A percentile compares a stretch with the other conserved stretches of the same genome.
Conservation (phyloP, 2,888 invertebrate genomes). For the Anthrax anthrax region DNA sequence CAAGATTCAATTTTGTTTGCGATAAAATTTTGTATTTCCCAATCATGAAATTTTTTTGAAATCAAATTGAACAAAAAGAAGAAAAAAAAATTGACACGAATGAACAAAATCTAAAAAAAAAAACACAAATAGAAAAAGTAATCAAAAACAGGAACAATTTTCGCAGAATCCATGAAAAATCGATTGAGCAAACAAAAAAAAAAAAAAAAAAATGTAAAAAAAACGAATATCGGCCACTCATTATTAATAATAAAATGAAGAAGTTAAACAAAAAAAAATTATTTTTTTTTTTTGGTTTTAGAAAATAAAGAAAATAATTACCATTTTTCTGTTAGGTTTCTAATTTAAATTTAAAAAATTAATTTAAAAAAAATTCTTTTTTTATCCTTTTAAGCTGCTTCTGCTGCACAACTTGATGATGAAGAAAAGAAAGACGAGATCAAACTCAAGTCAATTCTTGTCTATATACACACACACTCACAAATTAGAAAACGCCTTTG, state of each 20-base stretch:
- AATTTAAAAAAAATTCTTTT: not conserved
- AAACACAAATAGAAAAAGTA: too few species aligned
- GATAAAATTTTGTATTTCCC: too few species aligned
- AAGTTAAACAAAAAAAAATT: not conserved
- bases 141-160: too few species aligned
- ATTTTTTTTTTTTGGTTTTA: not conserved
- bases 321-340: not conserved
- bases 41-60: too few species aligned
- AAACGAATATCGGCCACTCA: too few species aligned
- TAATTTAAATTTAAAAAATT: not conserved
- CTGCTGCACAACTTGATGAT: not conserved
- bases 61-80: too few species aligned
- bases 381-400: not conserved
- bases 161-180: too few species aligned
- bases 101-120: too few species aligned
- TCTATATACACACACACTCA: not conserved
- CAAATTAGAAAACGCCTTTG: not conserved
- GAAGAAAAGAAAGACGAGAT: not conserved
- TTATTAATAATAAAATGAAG: too few species aligned
- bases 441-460: not conserved
- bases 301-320: not conserved
- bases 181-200: too few species aligned
- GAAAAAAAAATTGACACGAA: too few species aligned
- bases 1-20: too few species aligned
- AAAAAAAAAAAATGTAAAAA: not conserved